Evolutionary conservation across 2,888 invertebrate genomes (phyloP).

Genomic region (Campoplex nolae): DNA sequence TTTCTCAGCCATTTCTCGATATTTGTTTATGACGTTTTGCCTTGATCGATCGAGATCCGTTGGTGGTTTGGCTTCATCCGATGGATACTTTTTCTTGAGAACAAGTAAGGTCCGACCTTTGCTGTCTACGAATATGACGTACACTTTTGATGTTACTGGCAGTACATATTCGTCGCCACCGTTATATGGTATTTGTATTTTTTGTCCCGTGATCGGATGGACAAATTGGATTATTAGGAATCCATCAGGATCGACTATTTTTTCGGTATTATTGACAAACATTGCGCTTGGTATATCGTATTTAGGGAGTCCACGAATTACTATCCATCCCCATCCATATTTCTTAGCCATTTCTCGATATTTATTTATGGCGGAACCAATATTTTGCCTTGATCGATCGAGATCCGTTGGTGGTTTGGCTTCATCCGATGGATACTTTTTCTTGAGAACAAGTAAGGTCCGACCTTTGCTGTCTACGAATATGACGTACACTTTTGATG

Average conservation of each 20-base stretch:
- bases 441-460: background rate
- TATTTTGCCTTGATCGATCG: too few species aligned
- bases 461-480: slow-evolving; percentile 12
- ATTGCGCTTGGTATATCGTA: background rate
- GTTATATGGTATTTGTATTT: background rate
- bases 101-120: slow-evolving; percentile 19
- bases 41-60: too few species aligned
- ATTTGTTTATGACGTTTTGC: background rate
- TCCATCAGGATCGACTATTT: background rate
- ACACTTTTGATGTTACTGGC: slow-evolving; percentile 4
- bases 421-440: background rate
- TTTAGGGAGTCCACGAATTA: background rate
- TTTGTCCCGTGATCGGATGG: slow-evolving; percentile 6
- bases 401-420: background rate
- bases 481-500: slow-evolving; percentile 1
- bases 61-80: background rate
- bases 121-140: slow-evolving; percentile 40
- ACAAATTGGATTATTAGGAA: background rate
- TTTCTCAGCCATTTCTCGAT: background rate
- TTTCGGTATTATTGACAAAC: background rate
- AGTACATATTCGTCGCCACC: slow-evolving; percentile 15
- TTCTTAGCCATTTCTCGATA: background rate
- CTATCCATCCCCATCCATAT: background rate
- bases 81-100: background rate
- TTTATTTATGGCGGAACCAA: background rate